Conservation (phyloP, 37 sponge, comb jelly and placozoan genomes). For the Ianthella basta region DNA sequence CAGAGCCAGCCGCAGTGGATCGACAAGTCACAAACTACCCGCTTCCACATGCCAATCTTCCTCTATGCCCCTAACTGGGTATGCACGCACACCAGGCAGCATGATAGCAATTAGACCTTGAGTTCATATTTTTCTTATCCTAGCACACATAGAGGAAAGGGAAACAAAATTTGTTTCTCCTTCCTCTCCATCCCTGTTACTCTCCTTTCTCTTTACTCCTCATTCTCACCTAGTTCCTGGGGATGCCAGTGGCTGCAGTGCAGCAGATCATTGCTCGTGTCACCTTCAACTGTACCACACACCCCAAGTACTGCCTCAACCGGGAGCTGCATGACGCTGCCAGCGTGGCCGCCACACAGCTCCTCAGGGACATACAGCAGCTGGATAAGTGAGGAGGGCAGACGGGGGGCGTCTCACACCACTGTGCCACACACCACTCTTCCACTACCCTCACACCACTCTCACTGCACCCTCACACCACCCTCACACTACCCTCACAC, state of each 20-base stretch:
- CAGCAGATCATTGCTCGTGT: constrained; percentile 65
- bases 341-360: not conserved
- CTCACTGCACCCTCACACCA: too few species aligned
- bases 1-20: constrained; percentile 1
- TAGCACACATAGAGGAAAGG: too few species aligned
- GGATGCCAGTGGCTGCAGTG: constrained; percentile 65
- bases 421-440: too few species aligned
- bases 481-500: too few species aligned
- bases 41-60: constrained; percentile 15
- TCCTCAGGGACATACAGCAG: constrained; percentile 1
- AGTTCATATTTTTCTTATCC: too few species aligned
- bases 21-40: not conserved
- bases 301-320: constrained; percentile 36
- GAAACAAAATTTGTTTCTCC: too few species aligned
- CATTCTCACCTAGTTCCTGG: constrained; percentile 55
- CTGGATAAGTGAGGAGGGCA: constrained; percentile 4
- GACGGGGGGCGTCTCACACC: too few species aligned
- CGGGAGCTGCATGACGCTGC: constrained; percentile 36
- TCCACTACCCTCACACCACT: too few species aligned
- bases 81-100: not conserved
- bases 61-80: constrained; percentile 33
- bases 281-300: constrained; percentile 40
- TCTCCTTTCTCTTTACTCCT: too few species aligned
- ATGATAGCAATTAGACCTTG: too few species aligned
- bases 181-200: too few species aligned